Evolutionary conservation across 2,888 invertebrate genomes (phyloP).

Genomic region (Pollenia labialis): DNA sequence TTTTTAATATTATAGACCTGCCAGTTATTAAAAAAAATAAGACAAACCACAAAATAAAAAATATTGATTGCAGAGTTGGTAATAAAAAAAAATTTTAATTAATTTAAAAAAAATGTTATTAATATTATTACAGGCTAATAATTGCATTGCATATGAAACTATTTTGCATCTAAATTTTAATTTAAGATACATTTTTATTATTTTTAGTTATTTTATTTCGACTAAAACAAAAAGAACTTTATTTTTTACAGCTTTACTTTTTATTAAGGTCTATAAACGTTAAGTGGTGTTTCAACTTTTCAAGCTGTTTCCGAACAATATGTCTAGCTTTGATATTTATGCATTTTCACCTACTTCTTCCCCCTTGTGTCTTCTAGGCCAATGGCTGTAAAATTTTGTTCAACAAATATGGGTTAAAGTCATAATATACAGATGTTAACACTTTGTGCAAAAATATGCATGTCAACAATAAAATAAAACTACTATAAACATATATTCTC

Average conservation of each 20-base stretch:
- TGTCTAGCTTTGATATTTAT: neutral
- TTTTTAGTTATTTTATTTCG: no score
- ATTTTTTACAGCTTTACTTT: neutral
- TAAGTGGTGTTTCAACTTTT: neutral
- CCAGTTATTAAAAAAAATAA: neutral
- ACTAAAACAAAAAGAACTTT: neutral
- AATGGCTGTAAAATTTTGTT: constrained; percentile 14
- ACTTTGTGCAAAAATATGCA: constrained; percentile 43
- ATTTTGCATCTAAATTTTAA: no score
- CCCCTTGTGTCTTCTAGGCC: neutral
- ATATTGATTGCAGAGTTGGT: constrained; percentile 10
- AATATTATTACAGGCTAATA: no score
- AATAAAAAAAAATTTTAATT: constrained; percentile 35
- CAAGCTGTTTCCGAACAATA: neutral
- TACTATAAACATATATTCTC: neutral
- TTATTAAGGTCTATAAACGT: neutral
- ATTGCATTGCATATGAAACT: no score
- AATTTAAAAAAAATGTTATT: neutral
- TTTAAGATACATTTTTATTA: no score
- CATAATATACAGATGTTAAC: constrained; percentile 66
- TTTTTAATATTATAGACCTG: neutral
- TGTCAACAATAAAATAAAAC: constrained; percentile 49
- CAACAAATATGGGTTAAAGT: constrained; percentile 58
- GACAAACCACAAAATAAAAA: neutral
- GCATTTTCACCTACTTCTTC: neutral